These are phyloP conservation scores for Spatulosminthurus flaviceps DNA, from an alignment of 2,888 invertebrate genomes.

Conservation along the genomic window DNA sequence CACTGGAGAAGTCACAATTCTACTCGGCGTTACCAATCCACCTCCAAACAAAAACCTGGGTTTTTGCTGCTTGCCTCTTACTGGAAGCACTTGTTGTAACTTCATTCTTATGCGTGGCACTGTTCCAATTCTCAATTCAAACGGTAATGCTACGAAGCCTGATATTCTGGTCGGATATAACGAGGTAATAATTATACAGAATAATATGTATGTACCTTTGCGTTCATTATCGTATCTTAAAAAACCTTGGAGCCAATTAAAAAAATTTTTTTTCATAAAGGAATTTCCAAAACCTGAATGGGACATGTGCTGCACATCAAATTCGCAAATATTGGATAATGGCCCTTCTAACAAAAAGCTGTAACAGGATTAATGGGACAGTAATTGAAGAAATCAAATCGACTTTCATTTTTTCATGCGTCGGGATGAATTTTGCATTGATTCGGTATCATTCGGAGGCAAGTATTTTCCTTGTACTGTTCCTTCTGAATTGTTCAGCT, in stretches of 20 bases:
- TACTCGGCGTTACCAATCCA: neutral
- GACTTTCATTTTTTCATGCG: neutral
- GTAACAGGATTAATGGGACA: neutral
- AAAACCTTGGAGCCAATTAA: neutral
- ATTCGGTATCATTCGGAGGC: neutral
- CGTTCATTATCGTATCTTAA: neutral
- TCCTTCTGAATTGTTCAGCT: neutral
- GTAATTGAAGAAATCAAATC: conserved; percentile 11
- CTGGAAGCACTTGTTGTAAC: neutral
- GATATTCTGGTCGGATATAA: neutral
- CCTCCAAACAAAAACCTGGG: neutral
- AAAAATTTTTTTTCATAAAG: neutral
- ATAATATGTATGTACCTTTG: neutral
- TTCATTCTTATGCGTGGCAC: neutral
- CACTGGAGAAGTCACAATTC: neutral
- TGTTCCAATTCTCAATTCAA: neutral
- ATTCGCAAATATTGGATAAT: neutral
- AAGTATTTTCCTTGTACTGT: neutral
- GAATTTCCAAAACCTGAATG: neutral
- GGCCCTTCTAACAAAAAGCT: neutral
- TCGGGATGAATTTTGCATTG: neutral
- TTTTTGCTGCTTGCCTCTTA: neutral
- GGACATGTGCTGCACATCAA: neutral
- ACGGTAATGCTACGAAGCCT: neutral
- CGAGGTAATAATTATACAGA: neutral